These are phyloP conservation scores for Sepiola atlantica DNA, from an alignment of 2,888 invertebrate species.

Conservation along the genomic window DNA sequence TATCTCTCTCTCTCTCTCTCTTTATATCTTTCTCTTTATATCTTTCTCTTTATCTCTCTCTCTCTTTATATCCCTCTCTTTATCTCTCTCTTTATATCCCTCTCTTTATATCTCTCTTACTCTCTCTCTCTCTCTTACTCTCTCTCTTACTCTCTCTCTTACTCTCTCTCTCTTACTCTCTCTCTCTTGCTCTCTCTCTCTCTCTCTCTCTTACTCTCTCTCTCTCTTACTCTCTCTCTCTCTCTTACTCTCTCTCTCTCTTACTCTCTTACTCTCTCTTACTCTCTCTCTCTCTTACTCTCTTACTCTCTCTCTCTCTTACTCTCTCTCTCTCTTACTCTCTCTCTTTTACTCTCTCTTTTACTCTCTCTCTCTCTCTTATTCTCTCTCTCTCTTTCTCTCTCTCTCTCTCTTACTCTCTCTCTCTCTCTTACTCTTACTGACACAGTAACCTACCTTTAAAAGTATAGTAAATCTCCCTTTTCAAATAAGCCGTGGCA, in stretches of 20 bases:
- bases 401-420: background rate
- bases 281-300: background rate
- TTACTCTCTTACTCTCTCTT: background rate
- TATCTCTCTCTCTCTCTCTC: background rate
- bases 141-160: background rate
- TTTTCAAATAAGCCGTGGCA: no score
- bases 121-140: background rate
- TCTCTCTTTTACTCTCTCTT: background rate
- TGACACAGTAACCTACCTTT: no score
- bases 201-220: no score
- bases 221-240: background rate
- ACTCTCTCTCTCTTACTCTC: background rate
- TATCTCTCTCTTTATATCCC: background rate
- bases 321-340: background rate
- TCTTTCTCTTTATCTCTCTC: no score
- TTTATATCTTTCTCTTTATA: background rate
- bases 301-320: background rate
- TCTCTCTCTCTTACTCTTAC: no score
- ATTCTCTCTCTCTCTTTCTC: background rate
- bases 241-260: background rate
- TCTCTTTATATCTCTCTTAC: background rate
- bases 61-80: background rate
- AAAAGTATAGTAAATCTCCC: no score
- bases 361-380: background rate
- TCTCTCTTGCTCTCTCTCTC: no score